Evolutionary conservation across 2,888 invertebrate genomes (phyloP).

Genomic region (Amphiduros pacificus): DNA sequence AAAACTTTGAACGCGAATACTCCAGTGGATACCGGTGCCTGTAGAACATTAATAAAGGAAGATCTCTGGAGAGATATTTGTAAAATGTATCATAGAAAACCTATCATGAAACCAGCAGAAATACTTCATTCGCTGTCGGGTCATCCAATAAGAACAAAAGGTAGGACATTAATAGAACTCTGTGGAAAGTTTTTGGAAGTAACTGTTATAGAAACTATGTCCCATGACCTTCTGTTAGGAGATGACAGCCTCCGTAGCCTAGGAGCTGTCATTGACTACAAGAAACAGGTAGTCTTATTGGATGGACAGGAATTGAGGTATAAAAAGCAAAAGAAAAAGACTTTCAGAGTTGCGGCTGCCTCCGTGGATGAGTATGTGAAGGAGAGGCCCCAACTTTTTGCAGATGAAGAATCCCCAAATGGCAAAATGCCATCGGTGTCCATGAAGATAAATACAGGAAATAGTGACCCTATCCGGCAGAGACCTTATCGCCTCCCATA

Average conservation of each 20-base stretch:
- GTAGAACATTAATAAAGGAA: neutral
- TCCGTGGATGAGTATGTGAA: neutral
- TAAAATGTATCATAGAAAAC: neutral
- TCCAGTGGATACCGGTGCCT: slow-evolving; percentile 7
- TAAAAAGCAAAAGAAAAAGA: neutral
- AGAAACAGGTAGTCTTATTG: neutral
- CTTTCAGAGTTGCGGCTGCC: neutral
- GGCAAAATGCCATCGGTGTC: neutral
- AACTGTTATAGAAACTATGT: neutral
- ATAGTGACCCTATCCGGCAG: neutral
- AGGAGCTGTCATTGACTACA: slow-evolving; percentile 2
- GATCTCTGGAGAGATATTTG: neutral
- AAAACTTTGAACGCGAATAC: neutral
- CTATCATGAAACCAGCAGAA: neutral
- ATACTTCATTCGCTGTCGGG: neutral
- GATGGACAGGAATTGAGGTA: neutral
- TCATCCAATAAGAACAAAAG: neutral
- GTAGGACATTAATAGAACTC: neutral
- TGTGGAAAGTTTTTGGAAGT: neutral
- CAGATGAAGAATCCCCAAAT: neutral
- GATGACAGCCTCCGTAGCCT: slow-evolving; percentile 2
- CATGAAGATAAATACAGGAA: slow-evolving; percentile 4
- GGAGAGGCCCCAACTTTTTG: neutral
- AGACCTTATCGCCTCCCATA: slow-evolving; percentile 4
- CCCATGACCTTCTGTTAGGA: neutral